Evolutionary conservation across 1,140 invertebrate genomes (phyloP), one percentile per base, ranked within the genome.

Genomic region (Zaprionus vittiger): DNA sequence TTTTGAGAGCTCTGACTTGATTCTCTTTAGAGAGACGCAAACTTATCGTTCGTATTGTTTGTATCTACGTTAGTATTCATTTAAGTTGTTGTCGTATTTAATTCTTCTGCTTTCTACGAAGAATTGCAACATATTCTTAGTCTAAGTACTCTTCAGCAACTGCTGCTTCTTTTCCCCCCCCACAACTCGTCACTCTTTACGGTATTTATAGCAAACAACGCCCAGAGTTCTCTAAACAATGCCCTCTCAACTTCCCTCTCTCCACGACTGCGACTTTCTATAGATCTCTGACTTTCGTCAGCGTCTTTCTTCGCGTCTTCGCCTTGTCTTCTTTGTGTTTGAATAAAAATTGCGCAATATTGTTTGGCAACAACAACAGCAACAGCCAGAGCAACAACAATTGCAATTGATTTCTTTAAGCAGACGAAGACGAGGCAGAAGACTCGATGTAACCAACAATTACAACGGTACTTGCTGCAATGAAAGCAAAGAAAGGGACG

Each of bases 321-420:
- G 52, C 34, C 26, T 44, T 71, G 73, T 75, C 73, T 66, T 5
- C 73, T 68, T 62, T 38, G 34, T 80, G 73, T 69, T 87, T 83
- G 81, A 84, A 90, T 90, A 84, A 72, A 83, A 90, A 90, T 90
- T 87, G 85, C 85, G 85, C 84, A 90, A 90, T 84, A 81, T 87
- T 87, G 79, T 73, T 89, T 81, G 73, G 83, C 77, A 81, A 80
- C 77, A 80, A 56, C 61, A 68, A 44, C 44, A 54, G 56, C 62
- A 71, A 52, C 20, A 54, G 20, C 61, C n/a, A n/a, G n/a, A n/a
- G n/a, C n/a, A 31, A 54, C 77, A 83, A 86, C 84, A 86, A 87
- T 87, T 87, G 84, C 81, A 89, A 89, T 87, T 87, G 84, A 87
- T 89, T 87, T 87, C 70, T 63, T 55, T 67, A 75, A 71, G 67